These are phyloP conservation scores for Ichneumoninae sp. DNA, from an alignment of 2,888 invertebrate species.

Conservation along the genomic window DNA sequence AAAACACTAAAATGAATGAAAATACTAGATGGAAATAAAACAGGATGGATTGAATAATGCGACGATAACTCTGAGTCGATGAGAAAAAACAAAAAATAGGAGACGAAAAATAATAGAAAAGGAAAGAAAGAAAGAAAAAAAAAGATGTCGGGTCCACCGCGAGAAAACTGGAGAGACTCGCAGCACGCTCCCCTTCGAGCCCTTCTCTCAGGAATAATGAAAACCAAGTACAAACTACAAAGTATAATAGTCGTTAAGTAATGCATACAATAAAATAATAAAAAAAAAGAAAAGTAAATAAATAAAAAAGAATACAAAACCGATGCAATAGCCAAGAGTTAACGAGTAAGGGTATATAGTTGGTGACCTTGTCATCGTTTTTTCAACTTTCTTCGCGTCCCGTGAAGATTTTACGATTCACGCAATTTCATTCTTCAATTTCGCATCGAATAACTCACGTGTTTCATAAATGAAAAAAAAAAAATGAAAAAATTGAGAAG, in stretches of 20 bases:
- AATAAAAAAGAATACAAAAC: slow-evolving; percentile 48
- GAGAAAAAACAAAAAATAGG: slow-evolving; percentile 40
- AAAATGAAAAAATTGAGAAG: slow-evolving; percentile 1
- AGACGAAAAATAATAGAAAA: slow-evolving; percentile 41
- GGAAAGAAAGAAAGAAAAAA: slow-evolving; percentile 44
- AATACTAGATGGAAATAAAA: slow-evolving; percentile 62
- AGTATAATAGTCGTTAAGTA: slow-evolving; percentile 83
- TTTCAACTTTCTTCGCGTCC: slow-evolving; percentile 50
- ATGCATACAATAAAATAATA: slow-evolving; percentile 76
- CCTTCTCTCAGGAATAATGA: slow-evolving; percentile 82
- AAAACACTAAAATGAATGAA: slow-evolving; percentile 21
- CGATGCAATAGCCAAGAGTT: slow-evolving; percentile 80
- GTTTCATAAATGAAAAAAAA: slow-evolving; percentile 36
- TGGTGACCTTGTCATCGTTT: slow-evolving; percentile 55
- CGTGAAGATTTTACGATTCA: slow-evolving; percentile 20
- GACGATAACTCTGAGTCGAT: slow-evolving; percentile 65
- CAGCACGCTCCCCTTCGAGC: slow-evolving; percentile 65
- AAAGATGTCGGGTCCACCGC: slow-evolving; percentile 69
- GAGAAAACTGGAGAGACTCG: slow-evolving; percentile 73
- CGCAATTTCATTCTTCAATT: slow-evolving; percentile 49
- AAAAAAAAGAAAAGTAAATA: slow-evolving; percentile 24
- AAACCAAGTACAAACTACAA: slow-evolving; percentile 84
- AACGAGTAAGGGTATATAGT: slow-evolving; percentile 60
- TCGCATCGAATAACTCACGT: slow-evolving; percentile 44
- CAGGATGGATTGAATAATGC: slow-evolving; percentile 61